Evolutionary conservation across 1,140 invertebrate genomes (phyloP).

Genomic region (Brachionus manjavacas): DNA sequence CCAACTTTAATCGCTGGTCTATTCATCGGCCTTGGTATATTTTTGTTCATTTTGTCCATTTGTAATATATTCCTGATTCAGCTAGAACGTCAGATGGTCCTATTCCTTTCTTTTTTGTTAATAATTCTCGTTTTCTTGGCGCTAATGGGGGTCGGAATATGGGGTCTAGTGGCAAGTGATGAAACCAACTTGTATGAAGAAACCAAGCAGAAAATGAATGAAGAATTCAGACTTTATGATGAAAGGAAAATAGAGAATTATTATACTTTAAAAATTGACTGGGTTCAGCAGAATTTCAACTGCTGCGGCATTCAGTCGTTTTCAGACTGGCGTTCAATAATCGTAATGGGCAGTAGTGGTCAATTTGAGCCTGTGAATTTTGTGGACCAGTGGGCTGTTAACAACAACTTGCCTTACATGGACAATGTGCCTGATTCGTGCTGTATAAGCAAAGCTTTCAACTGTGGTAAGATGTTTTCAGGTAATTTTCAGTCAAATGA

Average conservation of each 20-base stretch:
- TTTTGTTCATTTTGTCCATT: neutral
- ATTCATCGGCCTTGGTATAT: neutral
- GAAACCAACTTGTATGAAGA: neutral
- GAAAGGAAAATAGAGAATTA: neutral
- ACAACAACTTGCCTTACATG: constrained; percentile 19
- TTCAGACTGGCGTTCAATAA: constrained; percentile 20
- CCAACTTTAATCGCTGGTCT: constrained; percentile 9
- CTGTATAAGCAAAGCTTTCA: neutral
- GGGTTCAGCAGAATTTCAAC: constrained; percentile 29
- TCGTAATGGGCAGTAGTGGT: neutral
- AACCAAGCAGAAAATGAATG: neutral
- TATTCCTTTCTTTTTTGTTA: neutral
- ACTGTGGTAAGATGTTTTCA: constrained; percentile 20
- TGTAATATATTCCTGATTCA: neutral
- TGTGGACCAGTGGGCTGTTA: constrained; percentile 17
- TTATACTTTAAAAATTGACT: constrained; percentile 22
- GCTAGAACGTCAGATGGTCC: neutral
- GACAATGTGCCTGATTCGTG: constrained; percentile 42
- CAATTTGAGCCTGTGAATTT: neutral
- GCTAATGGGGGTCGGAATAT: neutral
- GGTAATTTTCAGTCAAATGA: neutral
- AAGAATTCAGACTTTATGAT: neutral
- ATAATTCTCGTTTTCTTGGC: neutral
- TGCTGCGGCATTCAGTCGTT: constrained; percentile 29
- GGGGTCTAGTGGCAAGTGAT: neutral